phyloP scores from a whole-genome alignment of 2,113 vertebrate species.

The Brachyhypopomus occidentalis region DNA sequence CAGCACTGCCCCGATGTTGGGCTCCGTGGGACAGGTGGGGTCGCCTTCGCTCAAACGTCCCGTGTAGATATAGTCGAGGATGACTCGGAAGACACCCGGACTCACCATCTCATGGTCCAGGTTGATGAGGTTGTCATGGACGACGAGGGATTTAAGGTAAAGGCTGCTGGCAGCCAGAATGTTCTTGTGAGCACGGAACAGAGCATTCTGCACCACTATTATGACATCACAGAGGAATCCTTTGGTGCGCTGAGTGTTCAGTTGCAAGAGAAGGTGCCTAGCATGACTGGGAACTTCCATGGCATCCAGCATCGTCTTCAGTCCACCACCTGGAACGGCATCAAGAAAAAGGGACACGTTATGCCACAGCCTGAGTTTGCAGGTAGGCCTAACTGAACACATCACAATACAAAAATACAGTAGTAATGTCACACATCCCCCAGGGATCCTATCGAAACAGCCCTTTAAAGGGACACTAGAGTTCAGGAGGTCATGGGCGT shows the following conservation, averaged over 20 bases:
- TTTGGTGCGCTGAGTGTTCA: slow-evolving; percentile 98
- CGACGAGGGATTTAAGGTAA: slow-evolving; percentile 98
- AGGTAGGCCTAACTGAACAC: background rate
- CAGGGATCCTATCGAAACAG: slow-evolving; percentile 12
- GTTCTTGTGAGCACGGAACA: slow-evolving; percentile 99
- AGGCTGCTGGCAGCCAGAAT: slow-evolving; percentile 99
- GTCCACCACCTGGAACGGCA: slow-evolving; percentile 80
- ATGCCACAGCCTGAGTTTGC: slow-evolving; percentile 1
- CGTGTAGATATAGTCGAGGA: slow-evolving; percentile 99
- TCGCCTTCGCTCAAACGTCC: slow-evolving; percentile 88
- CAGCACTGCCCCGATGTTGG: slow-evolving; percentile 86
- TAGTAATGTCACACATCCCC: background rate
- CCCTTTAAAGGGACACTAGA: background rate
- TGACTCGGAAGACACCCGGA: slow-evolving; percentile 95
- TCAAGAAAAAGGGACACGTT: slow-evolving; percentile 63
- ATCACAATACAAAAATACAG: background rate
- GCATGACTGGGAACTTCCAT: slow-evolving; percentile 98
- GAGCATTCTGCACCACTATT: slow-evolving; percentile 98
- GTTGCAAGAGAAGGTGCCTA: slow-evolving; percentile 97
- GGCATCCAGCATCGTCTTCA: slow-evolving; percentile 95
- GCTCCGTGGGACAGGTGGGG: slow-evolving; percentile 80
- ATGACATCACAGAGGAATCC: slow-evolving; percentile 99
- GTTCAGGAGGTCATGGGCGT: background rate
- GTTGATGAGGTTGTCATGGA: slow-evolving; percentile 99
- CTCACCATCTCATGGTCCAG: slow-evolving; percentile 99